Conservation (phyloP, 2,113 vertebrate species). For the Peromyscus leucopus region DNA sequence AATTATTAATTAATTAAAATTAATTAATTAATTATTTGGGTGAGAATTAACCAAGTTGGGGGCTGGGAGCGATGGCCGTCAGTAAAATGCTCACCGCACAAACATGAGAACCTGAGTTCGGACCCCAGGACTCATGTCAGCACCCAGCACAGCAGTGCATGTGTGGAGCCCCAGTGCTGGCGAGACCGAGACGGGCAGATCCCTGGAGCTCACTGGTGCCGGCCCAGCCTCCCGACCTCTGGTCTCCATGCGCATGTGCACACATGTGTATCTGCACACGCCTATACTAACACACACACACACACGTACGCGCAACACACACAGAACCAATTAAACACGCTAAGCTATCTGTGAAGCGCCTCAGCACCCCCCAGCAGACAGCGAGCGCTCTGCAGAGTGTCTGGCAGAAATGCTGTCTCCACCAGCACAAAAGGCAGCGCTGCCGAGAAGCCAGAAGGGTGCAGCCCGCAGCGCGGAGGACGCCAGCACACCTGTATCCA, state of each 20-base stretch:
- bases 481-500: not conserved
- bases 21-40: not conserved
- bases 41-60: slow-evolving; percentile 31
- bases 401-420: not conserved
- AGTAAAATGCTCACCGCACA: not conserved
- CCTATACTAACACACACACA: not conserved
- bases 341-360: not conserved
- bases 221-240: not conserved
- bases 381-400: not conserved
- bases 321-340: slow-evolving; percentile 26
- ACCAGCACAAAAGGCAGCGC: not conserved
- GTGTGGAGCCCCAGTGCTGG: not conserved
- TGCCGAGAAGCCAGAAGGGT: not conserved
- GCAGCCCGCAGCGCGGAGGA: too few species aligned
- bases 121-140: not conserved
- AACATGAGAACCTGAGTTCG: not conserved
- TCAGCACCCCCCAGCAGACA: not conserved
- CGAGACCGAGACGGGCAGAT: not conserved
- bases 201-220: not conserved
- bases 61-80: not conserved
- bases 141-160: too few species aligned
- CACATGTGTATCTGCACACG: not conserved
- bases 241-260: too few species aligned
- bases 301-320: too few species aligned
- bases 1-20: too few species aligned